Percentiles rank a stretch among this genome's conserved stretches.
These are phyloP conservation scores for Gambelia wislizenii DNA, from an alignment of 2,797 vertebrate genomes.

Conservation along the genomic window DNA sequence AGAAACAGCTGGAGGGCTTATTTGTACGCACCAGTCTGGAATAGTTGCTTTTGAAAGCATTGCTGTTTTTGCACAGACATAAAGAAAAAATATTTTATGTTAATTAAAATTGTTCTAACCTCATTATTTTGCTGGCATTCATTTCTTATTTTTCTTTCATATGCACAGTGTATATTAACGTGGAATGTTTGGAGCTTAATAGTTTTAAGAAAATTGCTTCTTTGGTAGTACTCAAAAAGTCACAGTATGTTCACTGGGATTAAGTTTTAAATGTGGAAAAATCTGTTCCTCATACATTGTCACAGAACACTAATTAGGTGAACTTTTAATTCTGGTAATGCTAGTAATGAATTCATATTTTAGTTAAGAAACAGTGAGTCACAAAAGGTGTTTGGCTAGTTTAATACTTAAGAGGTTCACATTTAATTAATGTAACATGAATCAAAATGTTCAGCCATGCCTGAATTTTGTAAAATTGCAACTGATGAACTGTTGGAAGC, in stretches of 20 bases:
- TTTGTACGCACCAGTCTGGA: background rate
- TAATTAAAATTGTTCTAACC: slow-evolving; percentile 24
- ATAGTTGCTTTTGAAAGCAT: slow-evolving; percentile 8
- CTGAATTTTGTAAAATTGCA: slow-evolving; percentile 51
- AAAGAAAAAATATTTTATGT: slow-evolving; percentile 13
- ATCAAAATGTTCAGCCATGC: slow-evolving; percentile 45
- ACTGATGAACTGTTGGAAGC: slow-evolving; percentile 14
- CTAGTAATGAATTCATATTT: slow-evolving; percentile 38
- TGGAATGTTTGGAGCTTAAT: background rate
- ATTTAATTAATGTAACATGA: slow-evolving; percentile 40
- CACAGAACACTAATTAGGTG: slow-evolving; percentile 51
- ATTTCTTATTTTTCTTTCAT: background rate
- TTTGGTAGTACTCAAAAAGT: background rate
- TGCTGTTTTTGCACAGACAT: background rate
- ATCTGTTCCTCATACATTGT: slow-evolving; percentile 18
- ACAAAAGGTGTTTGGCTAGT: slow-evolving; percentile 48
- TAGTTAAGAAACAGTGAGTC: slow-evolving; percentile 51
- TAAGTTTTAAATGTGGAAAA: slow-evolving; percentile 38
- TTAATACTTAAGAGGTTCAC: slow-evolving; percentile 50
- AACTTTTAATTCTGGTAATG: slow-evolving; percentile 40
- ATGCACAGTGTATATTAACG: background rate
- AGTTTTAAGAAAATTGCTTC: slow-evolving; percentile 12
- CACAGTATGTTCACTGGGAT: background rate
- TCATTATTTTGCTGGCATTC: background rate
- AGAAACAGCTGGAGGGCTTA: background rate